Conservation (phyloP, 2,888 invertebrate species). For the Cerceris rybyensis region DNA sequence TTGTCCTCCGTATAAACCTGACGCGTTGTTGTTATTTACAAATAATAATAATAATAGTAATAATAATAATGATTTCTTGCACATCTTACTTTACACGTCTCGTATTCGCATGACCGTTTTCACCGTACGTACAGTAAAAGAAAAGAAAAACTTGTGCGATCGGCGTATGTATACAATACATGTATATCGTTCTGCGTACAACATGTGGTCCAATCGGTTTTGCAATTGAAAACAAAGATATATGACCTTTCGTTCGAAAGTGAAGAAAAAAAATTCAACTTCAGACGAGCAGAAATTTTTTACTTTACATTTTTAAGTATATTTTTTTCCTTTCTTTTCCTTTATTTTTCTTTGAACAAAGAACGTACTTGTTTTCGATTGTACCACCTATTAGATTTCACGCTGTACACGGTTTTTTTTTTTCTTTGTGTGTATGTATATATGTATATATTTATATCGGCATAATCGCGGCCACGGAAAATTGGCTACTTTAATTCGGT, state of each 20-base stretch:
- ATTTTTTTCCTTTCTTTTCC: too few relatives aligned
- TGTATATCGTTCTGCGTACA: background rate
- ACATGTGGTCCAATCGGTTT: too few relatives aligned
- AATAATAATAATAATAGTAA: conserved; percentile 27
- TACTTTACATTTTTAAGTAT: too few relatives aligned
- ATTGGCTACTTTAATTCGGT: conserved; percentile 38
- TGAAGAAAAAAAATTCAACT: too few relatives aligned
- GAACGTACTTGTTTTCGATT: too few relatives aligned
- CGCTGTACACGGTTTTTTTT: background rate
- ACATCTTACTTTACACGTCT: conserved; percentile 46
- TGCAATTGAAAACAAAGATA: too few relatives aligned
- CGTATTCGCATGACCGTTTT: conserved; percentile 49
- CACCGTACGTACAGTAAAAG: conserved; percentile 48
- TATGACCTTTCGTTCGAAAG: too few relatives aligned
- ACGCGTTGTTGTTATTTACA: conserved; percentile 8
- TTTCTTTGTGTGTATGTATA: background rate
- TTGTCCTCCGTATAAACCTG: conserved; percentile 20
- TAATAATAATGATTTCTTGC: conserved; percentile 55
- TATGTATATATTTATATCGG: conserved; percentile 6
- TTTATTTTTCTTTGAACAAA: too few relatives aligned
- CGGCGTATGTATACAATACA: conserved; percentile 46
- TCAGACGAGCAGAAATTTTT: too few relatives aligned
- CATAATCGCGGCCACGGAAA: conserved; percentile 46
- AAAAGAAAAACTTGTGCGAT: conserved; percentile 64
- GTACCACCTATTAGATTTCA: too few relatives aligned